A percentile compares a stretch with the other conserved stretches of the same genome.
Evolutionary conservation across 2,888 invertebrate species (phyloP).

Genomic region (Thalpophila matura): DNA sequence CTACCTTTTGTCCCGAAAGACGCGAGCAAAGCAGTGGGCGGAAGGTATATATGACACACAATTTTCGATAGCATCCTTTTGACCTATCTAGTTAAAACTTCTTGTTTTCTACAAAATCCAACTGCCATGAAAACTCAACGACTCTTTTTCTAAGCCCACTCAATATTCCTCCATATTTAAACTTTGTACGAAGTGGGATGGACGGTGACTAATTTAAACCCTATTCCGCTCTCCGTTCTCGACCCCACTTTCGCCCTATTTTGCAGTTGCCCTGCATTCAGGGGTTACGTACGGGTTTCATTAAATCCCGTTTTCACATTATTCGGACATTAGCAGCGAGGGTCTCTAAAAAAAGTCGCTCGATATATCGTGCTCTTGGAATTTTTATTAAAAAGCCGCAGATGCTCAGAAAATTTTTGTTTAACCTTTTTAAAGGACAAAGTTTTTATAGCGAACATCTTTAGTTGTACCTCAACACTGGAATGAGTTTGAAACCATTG

Average conservation of each 20-base stretch:
- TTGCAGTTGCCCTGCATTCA: constrained; percentile 28
- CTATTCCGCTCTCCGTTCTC: neutral
- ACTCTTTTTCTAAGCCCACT: neutral
- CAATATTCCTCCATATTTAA: neutral
- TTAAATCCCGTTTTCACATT: constrained; percentile 32
- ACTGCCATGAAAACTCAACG: neutral
- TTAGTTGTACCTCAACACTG: constrained; percentile 12
- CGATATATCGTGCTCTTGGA: constrained; percentile 21
- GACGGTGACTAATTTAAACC: neutral
- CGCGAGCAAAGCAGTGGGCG: no score
- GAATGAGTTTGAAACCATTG: constrained; percentile 22
- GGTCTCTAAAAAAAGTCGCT: constrained; percentile 20
- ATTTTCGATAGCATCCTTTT: no score
- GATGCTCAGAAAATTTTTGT: constrained; percentile 5
- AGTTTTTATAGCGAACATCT: constrained; percentile 29
- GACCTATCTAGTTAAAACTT: no score
- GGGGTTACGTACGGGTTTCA: constrained; percentile 31
- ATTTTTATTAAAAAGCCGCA: constrained; percentile 44
- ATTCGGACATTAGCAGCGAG: constrained; percentile 19
- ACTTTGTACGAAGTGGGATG: neutral
- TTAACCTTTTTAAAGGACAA: constrained; percentile 18
- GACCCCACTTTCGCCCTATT: constrained; percentile 7
- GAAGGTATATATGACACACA: no score
- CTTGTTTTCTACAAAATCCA: no score
- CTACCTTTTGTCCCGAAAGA: no score